Conservation (phyloP, 2,888 invertebrate species). For the Dryomyza anilis region DNA sequence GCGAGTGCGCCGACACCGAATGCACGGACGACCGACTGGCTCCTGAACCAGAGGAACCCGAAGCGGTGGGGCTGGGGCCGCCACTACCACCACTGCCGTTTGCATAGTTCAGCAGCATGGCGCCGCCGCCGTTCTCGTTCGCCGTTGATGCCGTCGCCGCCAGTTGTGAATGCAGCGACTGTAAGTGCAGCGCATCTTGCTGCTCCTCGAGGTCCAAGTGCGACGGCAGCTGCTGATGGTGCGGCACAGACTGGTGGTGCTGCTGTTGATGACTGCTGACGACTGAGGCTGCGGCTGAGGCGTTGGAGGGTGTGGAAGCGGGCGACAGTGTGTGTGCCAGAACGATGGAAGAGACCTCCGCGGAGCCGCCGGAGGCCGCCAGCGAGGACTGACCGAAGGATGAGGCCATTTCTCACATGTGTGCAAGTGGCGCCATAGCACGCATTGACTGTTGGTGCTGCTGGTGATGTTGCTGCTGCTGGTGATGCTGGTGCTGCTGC, state of each 20-base stretch:
- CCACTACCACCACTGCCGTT: constrained; percentile 36
- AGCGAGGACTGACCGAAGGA: constrained; percentile 53
- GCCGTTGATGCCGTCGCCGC: constrained; percentile 35
- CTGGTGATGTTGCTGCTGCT: constrained; percentile 60
- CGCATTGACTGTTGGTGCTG: constrained; percentile 61
- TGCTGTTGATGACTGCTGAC: constrained; percentile 35
- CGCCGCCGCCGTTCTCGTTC: constrained; percentile 34
- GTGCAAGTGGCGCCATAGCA: constrained; percentile 61
- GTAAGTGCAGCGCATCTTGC: not conserved
- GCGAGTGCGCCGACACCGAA: constrained; percentile 54
- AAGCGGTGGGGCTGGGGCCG: constrained; percentile 56
- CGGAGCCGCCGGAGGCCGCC: constrained; percentile 33
- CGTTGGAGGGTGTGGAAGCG: constrained; percentile 33
- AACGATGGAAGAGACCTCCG: constrained; percentile 23
- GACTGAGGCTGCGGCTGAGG: constrained; percentile 30
- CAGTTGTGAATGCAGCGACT: constrained; percentile 25
- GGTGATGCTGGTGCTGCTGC: constrained; percentile 59
- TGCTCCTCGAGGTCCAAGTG: constrained; percentile 18
- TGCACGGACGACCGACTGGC: constrained; percentile 54
- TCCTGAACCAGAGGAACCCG: constrained; percentile 38
- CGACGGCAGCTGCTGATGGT: constrained; percentile 36
- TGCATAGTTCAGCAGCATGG: too few relatives aligned
- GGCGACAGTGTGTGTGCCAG: constrained; percentile 20
- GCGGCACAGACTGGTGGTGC: constrained; percentile 20
- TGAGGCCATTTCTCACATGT: constrained; percentile 63